These are phyloP conservation scores for Coelopa frigida DNA, from an alignment of 1,140 invertebrate species.

Conservation along the genomic window DNA sequence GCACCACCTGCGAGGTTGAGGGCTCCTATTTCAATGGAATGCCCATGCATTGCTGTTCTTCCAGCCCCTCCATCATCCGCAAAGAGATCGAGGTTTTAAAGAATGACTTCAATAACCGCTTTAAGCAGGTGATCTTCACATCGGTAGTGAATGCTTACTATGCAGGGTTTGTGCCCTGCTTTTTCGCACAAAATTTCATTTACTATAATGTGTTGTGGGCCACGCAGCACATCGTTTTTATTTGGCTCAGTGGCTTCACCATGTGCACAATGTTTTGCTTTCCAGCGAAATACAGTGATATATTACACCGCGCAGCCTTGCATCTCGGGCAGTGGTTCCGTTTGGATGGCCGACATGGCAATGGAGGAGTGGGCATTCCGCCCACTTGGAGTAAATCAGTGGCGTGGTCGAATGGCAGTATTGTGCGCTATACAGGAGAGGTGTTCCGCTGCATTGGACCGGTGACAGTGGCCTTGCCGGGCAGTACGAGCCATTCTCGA, in stretches of 20 bases:
- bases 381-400: slow-evolving; percentile 64
- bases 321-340: slow-evolving; percentile 84
- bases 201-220: slow-evolving; percentile 82
- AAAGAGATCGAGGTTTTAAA: slow-evolving; percentile 78
- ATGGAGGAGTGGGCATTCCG: slow-evolving; percentile 21
- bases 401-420: slow-evolving; percentile 69
- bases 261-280: slow-evolving; percentile 71
- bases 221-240: slow-evolving; percentile 71
- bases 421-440: slow-evolving; percentile 72
- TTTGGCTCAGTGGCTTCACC: slow-evolving; percentile 75
- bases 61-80: slow-evolving; percentile 62
- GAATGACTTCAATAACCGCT: slow-evolving; percentile 78
- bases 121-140: slow-evolving; percentile 86
- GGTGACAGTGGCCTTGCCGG: slow-evolving; percentile 71
- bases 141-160: slow-evolving; percentile 87
- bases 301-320: slow-evolving; percentile 77
- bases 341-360: slow-evolving; percentile 44
- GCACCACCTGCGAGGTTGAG: slow-evolving; percentile 48
- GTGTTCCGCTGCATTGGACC: slow-evolving; percentile 72
- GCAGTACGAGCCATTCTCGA: slow-evolving; percentile 68
- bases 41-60: slow-evolving; percentile 63
- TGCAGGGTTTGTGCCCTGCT: slow-evolving; percentile 81
- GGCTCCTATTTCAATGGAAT: slow-evolving; percentile 40
- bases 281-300: slow-evolving; percentile 70
- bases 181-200: slow-evolving; percentile 74